Base-by-base conservation (phyloP, 2,797 vertebrate genomes). In the Enteromius radiatus region DNA sequence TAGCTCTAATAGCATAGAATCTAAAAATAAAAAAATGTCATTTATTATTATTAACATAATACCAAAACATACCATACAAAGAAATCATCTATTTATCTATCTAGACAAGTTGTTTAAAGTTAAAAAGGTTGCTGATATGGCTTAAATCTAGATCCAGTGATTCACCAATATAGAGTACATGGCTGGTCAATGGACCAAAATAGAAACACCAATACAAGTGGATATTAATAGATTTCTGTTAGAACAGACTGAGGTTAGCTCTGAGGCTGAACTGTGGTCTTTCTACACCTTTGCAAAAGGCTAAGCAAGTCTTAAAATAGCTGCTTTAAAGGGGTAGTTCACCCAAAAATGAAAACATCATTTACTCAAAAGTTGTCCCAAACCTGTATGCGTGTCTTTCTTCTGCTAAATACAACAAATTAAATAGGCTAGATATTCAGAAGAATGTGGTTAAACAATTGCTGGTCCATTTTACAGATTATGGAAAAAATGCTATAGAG, bases 221-320 rank as follows among this genome's bases (percentile, higher is more conserved):
- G 26, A 31, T 26, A 38, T 56, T 15, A 43, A 43, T 76, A 76
- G n/a, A 76, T 76, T 76, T 61, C 8, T 41, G 54, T 76, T 19
- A 38, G n/a, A 26, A 19, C 33, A 76, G 73, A 41, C 21, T 41
- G n/a, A 38, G 49, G 73, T 41, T 41, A 59, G 73, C 14, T 75
- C 7, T 75, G 14, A 28, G n/a, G 14, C 28, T 59, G 54, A 76
- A 76, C 36, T 41, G 26, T 5, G 14, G 36, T 41, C 52, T 59
- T 59, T 76, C 33, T 59, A 59, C 14, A 41, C 52, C 33, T 75
- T 75, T 12, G 1, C n/a, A 41, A 76, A 76, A 76, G 52, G 73
- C 52, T 26, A 76, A 43, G 41, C 8, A 59, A 59, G n/a, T 41
- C 36, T 8, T 11, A 76, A 59, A 76, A 75, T 59, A 75, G 14